Base-by-base conservation (phyloP, 2,888 invertebrate species). In the Dynastes maya region DNA sequence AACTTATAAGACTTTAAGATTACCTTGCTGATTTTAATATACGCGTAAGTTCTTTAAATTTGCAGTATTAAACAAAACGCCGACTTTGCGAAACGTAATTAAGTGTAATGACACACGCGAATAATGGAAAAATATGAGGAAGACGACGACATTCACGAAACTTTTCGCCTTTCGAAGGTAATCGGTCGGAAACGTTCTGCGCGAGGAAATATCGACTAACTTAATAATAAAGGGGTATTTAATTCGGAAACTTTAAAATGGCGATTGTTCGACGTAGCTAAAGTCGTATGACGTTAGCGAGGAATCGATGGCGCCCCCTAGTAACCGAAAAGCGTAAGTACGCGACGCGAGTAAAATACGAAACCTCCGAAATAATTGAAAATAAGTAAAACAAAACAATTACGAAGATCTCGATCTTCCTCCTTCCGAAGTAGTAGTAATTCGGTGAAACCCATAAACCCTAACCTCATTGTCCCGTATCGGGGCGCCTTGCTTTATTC, bases 381-480 rank as follows among this genome's bases (percentile, higher is more conserved):
- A 76, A 76, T 76, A 76, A 67, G 64, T 76, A 68, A 76, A 76
- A 45, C 67, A 53, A 68, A 76, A 76, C 76, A 67, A 76, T 76
- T 58, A 65, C 76, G 67, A 53, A 67, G 72, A 72, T 72, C 67
- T 11, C 76, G 65, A 65, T 65, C 55, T 76, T 65, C 76, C 53
- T 55, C 45, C 45, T 11, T 45, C 8, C 9, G 32, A 37, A 37
- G 11, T 11, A 45, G 9, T n/a, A 58, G 55, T 58, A 58, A 58
- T 58, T 58, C 55, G 8, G 8, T 16, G 16, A 22, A 58, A 58
- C 8, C 9, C 55, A 22, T 58, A 58, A 58, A 58, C 16, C 16
- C 55, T 6, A 58, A 58, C 55, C 55, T 58, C 55, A 58, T 58
- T 58, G 55, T 22, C 22, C 55, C 55, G 22, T 58, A 58, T 58